Conservation (phyloP, 2,113 vertebrate species). For the Microtus ochrogaster region DNA sequence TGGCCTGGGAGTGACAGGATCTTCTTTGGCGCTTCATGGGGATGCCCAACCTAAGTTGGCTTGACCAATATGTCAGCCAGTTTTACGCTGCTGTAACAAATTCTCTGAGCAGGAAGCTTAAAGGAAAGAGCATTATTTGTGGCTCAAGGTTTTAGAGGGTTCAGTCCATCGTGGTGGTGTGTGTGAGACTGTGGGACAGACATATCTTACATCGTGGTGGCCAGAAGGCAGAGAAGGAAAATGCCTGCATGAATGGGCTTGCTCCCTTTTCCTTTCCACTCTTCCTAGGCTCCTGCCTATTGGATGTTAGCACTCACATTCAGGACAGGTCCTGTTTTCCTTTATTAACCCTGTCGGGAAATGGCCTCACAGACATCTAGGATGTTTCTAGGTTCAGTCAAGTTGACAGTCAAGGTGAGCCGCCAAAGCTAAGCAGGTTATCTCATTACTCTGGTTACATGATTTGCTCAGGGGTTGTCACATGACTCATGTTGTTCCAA, state of each 20-base stretch:
- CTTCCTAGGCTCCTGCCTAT: neutral
- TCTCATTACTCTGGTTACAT: neutral
- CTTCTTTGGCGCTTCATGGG: fast-evolving
- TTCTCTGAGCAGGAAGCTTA: neutral
- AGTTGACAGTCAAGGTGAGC: neutral
- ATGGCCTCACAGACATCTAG: no score
- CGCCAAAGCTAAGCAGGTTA: neutral
- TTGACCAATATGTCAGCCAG: neutral
- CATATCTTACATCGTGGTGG: neutral
- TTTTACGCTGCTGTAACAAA: neutral
- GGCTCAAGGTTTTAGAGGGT: neutral
- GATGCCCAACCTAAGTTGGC: neutral
- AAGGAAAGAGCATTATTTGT: neutral
- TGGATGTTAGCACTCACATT: neutral
- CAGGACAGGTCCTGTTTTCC: neutral
- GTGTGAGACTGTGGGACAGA: neutral
- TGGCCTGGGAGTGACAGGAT: fast-evolving
- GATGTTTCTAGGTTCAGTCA: neutral
- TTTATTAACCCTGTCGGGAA: neutral
- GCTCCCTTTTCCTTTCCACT: no score
- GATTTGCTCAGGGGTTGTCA: neutral
- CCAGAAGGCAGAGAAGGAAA: neutral
- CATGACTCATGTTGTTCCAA: neutral
- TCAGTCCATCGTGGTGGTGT: neutral
- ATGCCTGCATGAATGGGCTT: neutral